Conservation (phyloP, 2,888 invertebrate genomes). For the Meliscaeva auricollis region DNA sequence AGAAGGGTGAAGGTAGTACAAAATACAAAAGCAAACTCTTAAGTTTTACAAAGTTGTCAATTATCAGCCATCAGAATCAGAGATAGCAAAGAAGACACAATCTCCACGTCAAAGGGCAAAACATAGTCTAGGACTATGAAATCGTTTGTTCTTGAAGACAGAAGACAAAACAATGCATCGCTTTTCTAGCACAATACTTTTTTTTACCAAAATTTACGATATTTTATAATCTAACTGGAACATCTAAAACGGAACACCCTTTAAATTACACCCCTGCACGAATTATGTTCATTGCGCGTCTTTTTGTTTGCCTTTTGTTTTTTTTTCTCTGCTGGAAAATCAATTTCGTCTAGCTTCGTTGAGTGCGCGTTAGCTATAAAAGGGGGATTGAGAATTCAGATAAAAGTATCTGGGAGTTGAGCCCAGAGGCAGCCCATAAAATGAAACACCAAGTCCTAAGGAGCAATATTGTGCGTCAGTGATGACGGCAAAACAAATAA, state of each 20-base stretch:
- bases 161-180: too few species aligned
- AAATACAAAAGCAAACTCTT: too few species aligned
- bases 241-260: constrained; percentile 2
- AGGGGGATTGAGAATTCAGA: constrained; percentile 30
- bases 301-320: constrained; percentile 28
- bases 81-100: too few species aligned
- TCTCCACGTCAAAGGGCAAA: too few species aligned
- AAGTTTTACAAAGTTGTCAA: too few species aligned
- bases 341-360: constrained; percentile 69
- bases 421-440: constrained; percentile 35
- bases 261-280: background rate
- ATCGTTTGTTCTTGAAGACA: too few species aligned
- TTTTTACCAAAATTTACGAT: too few species aligned
- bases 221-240: too few species aligned
- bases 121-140: too few species aligned
- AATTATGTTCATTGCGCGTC: constrained; percentile 22
- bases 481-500: constrained; percentile 62
- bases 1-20: too few species aligned
- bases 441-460: constrained; percentile 50
- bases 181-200: too few species aligned
- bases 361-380: constrained; percentile 47
- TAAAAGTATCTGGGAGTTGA: constrained; percentile 18
- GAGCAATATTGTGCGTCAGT: constrained; percentile 63
- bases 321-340: constrained; percentile 66
- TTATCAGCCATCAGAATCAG: too few species aligned